phyloP scores from a whole-genome alignment of 2,113 vertebrate genomes.

The Steatornis caripensis region DNA sequence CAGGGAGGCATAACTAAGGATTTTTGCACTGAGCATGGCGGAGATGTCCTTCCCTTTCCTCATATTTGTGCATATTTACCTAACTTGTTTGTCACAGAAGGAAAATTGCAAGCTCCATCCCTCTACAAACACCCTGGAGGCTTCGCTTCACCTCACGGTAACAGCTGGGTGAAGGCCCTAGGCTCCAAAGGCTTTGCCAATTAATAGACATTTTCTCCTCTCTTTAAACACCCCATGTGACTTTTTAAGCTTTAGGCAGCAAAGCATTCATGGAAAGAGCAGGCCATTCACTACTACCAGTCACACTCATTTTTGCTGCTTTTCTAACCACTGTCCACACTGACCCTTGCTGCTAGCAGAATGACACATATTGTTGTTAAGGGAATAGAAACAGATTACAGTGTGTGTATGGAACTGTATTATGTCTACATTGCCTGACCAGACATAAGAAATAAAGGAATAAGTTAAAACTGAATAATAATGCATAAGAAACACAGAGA shows the following conservation, averaged over 20 bases:
- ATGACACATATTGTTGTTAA: neutral
- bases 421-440: neutral
- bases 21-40: neutral
- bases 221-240: neutral
- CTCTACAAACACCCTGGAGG: neutral
- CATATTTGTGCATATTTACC: neutral
- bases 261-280: neutral
- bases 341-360: neutral
- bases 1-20: neutral
- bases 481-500: neutral
- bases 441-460: neutral
- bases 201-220: conserved; percentile 2
- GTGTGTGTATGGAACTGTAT: neutral
- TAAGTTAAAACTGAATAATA: neutral
- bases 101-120: neutral
- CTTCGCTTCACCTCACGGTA: neutral
- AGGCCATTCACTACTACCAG: neutral
- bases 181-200: neutral
- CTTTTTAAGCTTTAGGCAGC: conserved; percentile 22
- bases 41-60: neutral
- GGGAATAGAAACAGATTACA: neutral
- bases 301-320: conserved; percentile 14
- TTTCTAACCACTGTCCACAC: neutral
- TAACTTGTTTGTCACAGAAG: neutral
- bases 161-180: neutral